These are phyloP conservation scores for Phalacrocorax carbo DNA, from an alignment of 2,113 vertebrate genomes.

Conservation along the genomic window DNA sequence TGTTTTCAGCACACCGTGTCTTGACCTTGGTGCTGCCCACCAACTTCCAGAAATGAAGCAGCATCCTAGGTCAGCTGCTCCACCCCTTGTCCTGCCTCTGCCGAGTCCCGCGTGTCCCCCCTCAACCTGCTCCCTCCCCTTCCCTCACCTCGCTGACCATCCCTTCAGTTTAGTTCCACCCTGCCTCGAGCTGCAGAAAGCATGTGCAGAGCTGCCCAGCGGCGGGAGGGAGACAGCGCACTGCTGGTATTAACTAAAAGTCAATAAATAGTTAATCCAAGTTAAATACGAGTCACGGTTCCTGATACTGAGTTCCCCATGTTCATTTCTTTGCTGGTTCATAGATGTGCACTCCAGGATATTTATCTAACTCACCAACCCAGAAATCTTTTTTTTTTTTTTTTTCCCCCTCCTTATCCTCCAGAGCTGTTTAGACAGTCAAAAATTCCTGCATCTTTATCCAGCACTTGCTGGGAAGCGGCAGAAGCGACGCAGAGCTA, in stretches of 20 bases:
- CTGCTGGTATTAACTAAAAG: not conserved
- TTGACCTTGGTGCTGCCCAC: fast-evolving
- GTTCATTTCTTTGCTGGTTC: not conserved
- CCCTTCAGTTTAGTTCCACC: not conserved
- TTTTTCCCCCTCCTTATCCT: not conserved
- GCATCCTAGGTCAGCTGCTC: not conserved
- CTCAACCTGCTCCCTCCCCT: not conserved
- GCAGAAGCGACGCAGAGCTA: not conserved
- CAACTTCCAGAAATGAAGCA: fast-evolving
- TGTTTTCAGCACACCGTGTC: not conserved
- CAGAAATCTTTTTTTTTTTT: not conserved
- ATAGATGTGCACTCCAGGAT: not conserved
- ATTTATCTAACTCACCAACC: not conserved
- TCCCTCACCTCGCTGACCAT: not conserved
- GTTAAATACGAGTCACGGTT: not conserved
- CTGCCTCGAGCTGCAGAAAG: not conserved
- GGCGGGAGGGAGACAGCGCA: not conserved
- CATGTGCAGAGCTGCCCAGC: not conserved
- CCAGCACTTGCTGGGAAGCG: not conserved
- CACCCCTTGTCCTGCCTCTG: not conserved
- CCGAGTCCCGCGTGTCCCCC: fast-evolving
- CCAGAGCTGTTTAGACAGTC: not conserved
- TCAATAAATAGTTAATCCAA: not conserved
- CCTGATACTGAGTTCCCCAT: fast-evolving
- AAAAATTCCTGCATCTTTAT: not conserved